These are phyloP conservation scores for Noctua fimbriata DNA, from an alignment of 2,888 invertebrate genomes.

Conservation along the genomic window DNA sequence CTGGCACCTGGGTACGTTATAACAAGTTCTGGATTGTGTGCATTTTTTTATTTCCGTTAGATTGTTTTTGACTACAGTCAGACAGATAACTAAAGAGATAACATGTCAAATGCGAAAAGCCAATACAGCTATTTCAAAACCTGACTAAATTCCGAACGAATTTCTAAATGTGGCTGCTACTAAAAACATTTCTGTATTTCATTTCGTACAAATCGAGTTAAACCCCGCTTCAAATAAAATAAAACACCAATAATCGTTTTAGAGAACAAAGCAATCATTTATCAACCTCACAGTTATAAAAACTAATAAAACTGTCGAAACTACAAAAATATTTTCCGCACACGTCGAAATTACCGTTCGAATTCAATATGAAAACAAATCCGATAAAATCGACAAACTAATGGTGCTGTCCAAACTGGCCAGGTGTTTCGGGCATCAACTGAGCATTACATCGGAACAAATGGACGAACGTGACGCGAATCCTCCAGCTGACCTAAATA, in stretches of 20 bases:
- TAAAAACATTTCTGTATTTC: not conserved
- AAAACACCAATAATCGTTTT: conserved; percentile 6
- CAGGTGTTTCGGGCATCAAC: conserved; percentile 83
- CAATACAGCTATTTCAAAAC: not conserved
- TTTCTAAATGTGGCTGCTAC: not conserved
- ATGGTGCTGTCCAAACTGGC: conserved; percentile 72
- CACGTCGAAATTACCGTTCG: conserved; percentile 60
- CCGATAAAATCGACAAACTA: conserved; percentile 64
- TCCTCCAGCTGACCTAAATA: conserved; percentile 78
- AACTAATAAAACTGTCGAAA: conserved; percentile 60
- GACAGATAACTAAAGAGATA: not conserved
- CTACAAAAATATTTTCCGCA: conserved; percentile 46
- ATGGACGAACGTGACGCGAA: conserved; percentile 85
- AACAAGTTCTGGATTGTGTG: not conserved
- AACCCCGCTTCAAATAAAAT: conserved; percentile 4
- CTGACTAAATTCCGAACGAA: not conserved
- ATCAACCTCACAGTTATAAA: conserved; percentile 42
- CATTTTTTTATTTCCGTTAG: too few relatives aligned
- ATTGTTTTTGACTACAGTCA: not conserved
- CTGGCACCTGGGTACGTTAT: not conserved
- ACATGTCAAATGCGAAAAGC: not conserved
- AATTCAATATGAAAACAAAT: conserved; percentile 72
- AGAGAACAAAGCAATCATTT: conserved; percentile 28
- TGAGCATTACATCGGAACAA: conserved; percentile 85
- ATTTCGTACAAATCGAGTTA: not conserved